Evolutionary conservation across 2,113 vertebrate genomes (phyloP).

Genomic region (Actenoides lindsayi): DNA sequence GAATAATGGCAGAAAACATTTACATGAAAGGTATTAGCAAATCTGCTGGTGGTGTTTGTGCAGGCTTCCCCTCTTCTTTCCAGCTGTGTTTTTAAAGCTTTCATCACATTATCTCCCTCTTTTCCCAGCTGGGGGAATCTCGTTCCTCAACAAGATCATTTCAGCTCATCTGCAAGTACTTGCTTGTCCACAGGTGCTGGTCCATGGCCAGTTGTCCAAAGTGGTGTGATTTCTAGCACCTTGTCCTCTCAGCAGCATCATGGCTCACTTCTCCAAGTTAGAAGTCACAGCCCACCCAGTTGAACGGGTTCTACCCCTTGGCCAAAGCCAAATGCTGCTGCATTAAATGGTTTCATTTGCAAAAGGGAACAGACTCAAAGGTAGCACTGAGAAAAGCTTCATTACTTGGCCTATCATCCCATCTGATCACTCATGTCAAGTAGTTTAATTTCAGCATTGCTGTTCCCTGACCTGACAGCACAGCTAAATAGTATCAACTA

Average conservation of each 20-base stretch:
- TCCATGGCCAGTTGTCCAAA: background rate
- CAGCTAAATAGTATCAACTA: background rate
- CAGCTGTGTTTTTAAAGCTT: rapidly evolving
- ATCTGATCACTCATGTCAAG: background rate
- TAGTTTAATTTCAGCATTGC: background rate
- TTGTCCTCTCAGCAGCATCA: background rate
- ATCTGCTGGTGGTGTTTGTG: background rate
- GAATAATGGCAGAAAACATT: background rate
- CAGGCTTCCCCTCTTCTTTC: background rate
- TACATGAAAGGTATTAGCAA: background rate
- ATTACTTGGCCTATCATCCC: background rate
- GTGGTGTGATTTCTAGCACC: background rate
- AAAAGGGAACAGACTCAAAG: background rate
- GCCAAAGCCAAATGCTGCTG: background rate
- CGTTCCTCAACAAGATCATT: background rate
- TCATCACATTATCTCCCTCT: background rate
- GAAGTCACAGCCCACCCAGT: background rate
- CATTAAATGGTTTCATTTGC: background rate
- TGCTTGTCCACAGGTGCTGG: rapidly evolving
- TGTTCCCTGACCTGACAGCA: background rate
- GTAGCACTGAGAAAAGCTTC: background rate
- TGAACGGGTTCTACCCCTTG: background rate
- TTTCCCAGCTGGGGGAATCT: rapidly evolving
- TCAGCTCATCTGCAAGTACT: background rate
- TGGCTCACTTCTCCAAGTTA: background rate